phyloP scores from a whole-genome alignment of 2,113 vertebrate species.

The Prietella phreatophila region DNA sequence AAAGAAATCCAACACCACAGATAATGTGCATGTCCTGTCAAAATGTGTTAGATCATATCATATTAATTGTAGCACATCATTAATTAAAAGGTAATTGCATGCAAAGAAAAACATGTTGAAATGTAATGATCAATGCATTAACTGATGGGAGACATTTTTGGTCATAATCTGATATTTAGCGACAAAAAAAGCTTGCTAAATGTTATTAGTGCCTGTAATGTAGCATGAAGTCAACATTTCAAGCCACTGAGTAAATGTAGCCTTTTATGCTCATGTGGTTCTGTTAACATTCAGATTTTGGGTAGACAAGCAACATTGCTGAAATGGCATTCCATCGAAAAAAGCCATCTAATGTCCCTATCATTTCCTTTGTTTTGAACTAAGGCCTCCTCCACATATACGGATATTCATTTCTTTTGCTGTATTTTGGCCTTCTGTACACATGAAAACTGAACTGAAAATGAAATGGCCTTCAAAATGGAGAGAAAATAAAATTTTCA shows the following conservation, averaged over 20 bases:
- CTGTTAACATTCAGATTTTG: neutral
- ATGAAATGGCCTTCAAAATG: neutral
- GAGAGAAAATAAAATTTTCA: neutral
- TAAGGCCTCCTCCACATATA: neutral
- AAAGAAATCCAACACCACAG: conserved; percentile 11
- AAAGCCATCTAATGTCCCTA: neutral
- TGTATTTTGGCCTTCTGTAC: neutral
- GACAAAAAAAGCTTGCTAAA: neutral
- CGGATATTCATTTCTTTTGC: neutral
- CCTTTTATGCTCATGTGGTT: neutral
- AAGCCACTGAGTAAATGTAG: neutral
- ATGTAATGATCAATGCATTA: neutral
- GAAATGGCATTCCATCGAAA: neutral
- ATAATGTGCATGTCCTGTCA: conserved; percentile 9
- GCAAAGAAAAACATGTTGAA: neutral
- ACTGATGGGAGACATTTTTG: neutral
- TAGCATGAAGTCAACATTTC: neutral
- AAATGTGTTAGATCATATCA: neutral
- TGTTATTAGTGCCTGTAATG: neutral
- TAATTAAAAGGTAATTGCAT: conserved; percentile 10
- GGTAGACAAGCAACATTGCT: neutral
- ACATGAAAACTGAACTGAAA: neutral
- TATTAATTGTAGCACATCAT: neutral
- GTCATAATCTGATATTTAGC: neutral
- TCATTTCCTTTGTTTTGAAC: neutral